A percentile compares a stretch with the other conserved stretches of the same genome.
These are phyloP conservation scores for Sylvia borin DNA, from an alignment of 2,797 vertebrate species.

Conservation along the genomic window DNA sequence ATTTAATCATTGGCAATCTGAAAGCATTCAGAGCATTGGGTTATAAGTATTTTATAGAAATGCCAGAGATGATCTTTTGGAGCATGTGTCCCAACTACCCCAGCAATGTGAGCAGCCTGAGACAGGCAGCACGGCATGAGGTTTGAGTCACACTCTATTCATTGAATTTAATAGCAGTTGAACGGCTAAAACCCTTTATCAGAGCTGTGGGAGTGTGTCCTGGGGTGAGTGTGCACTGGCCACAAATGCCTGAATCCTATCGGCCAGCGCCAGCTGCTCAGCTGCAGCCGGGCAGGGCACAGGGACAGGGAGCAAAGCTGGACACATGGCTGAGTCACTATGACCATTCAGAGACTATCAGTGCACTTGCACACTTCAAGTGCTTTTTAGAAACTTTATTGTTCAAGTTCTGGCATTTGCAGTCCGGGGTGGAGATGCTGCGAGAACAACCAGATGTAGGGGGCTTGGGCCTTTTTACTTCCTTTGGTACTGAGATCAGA, in stretches of 20 bases:
- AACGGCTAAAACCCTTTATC: constrained; percentile 49
- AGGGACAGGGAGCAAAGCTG: not conserved
- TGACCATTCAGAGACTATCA: not conserved
- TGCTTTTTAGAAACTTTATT: not conserved
- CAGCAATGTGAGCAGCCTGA: not conserved
- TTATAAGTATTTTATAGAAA: not conserved
- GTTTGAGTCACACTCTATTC: constrained; percentile 10
- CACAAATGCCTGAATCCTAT: constrained; percentile 37
- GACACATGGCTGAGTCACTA: not conserved
- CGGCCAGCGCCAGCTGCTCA: not conserved
- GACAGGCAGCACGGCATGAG: not conserved
- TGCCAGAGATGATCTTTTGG: not conserved
- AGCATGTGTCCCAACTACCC: not conserved
- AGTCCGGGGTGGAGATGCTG: not conserved
- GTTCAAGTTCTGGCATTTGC: not conserved
- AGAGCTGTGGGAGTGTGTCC: constrained; percentile 17
- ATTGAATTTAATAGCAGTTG: constrained; percentile 27
- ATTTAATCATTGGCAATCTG: not conserved
- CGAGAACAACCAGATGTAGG: not conserved
- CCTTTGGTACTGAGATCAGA: not conserved
- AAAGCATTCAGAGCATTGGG: not conserved
- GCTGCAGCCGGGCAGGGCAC: not conserved
- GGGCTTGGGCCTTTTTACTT: not conserved
- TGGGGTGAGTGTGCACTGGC: not conserved
- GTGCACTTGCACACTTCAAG: not conserved